These are phyloP conservation scores for Lamproptera curius DNA, from an alignment of 2,888 invertebrate genomes.

Conservation along the genomic window DNA sequence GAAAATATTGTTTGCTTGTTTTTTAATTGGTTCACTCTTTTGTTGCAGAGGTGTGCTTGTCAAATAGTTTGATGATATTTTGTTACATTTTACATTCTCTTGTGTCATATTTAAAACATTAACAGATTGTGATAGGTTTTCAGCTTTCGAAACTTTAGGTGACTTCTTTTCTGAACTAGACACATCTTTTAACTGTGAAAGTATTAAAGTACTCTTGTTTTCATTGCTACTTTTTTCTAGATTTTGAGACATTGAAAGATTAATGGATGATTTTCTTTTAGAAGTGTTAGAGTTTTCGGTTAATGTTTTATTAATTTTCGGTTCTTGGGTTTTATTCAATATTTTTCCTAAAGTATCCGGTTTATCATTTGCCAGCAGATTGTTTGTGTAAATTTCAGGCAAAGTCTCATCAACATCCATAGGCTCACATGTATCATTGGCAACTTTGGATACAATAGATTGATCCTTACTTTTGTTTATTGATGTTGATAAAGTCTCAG, in stretches of 20 bases:
- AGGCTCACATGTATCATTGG: conserved; percentile 54
- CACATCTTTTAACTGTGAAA: conserved; percentile 55
- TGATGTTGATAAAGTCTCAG: conserved; percentile 1
- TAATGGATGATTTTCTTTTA: conserved; percentile 33
- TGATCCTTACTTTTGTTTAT: conserved; percentile 18
- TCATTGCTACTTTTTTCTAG: conserved; percentile 39
- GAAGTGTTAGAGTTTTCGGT: neutral
- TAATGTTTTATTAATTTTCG: too few relatives aligned
- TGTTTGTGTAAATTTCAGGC: conserved; percentile 44
- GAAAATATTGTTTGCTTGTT: conserved; percentile 23
- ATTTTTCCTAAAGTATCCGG: conserved; percentile 15
- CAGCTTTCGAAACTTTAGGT: conserved; percentile 33
- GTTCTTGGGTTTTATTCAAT: neutral
- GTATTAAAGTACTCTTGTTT: conserved; percentile 53
- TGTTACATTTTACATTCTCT: conserved; percentile 37
- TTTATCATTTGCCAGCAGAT: conserved; percentile 27
- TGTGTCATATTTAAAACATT: conserved; percentile 34
- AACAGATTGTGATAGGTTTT: conserved; percentile 40
- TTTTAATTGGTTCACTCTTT: conserved; percentile 29
- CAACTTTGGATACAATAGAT: conserved; percentile 4
- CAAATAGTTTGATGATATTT: conserved; percentile 42
- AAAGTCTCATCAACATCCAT: conserved; percentile 71
- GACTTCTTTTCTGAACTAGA: conserved; percentile 42
- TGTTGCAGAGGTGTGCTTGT: conserved; percentile 64
- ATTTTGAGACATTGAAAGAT: conserved; percentile 32